phyloP scores from a whole-genome alignment of 2,888 invertebrate genomes.

The Uloborus plumipes region DNA sequence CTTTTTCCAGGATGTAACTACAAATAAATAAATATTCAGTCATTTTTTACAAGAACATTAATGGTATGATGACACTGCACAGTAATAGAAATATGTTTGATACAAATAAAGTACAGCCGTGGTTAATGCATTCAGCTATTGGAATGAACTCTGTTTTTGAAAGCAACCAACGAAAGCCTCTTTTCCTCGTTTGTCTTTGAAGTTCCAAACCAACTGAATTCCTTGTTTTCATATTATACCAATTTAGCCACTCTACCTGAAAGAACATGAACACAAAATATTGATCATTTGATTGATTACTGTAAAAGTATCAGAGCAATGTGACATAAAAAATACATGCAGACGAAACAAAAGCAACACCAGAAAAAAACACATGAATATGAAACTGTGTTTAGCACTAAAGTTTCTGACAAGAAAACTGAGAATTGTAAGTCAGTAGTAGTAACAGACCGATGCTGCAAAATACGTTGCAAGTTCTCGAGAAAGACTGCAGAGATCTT shows the following conservation, averaged over 20 bases:
- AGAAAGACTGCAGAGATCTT: too few species aligned
- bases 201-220: slow-evolving; percentile 82
- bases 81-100: not conserved
- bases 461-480: too few species aligned
- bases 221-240: slow-evolving; percentile 82
- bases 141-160: slow-evolving; percentile 80
- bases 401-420: too few species aligned
- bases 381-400: too few species aligned
- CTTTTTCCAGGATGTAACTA: too few species aligned
- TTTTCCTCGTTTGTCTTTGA: slow-evolving; percentile 79
- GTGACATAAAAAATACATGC: not conserved
- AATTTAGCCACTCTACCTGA: slow-evolving; percentile 84
- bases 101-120: not conserved
- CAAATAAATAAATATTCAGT: not conserved
- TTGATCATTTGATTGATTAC: not conserved
- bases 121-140: slow-evolving; percentile 12
- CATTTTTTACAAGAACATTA: not conserved
- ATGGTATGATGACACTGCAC: not conserved
- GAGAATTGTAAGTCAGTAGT: too few species aligned
- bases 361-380: too few species aligned
- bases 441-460: too few species aligned
- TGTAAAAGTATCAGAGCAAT: not conserved
- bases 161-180: slow-evolving; percentile 87
- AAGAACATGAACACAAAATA: slow-evolving; percentile 1
- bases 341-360: too few species aligned